Evolutionary conservation across 1,140 invertebrate genomes (phyloP).

Genomic region (Drosophila ambigua): DNA sequence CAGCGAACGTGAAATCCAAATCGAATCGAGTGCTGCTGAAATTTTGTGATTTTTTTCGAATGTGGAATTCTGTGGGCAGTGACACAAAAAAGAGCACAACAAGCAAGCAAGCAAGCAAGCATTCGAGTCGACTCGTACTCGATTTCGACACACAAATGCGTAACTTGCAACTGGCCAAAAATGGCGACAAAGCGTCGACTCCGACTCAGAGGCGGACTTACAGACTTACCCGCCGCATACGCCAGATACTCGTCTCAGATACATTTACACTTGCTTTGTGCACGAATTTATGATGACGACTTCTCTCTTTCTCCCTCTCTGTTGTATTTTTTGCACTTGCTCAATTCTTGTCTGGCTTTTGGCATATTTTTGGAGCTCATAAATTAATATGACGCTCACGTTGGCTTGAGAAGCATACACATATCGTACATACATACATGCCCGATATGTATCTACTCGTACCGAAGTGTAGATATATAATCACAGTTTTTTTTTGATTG

Average conservation of each 20-base stretch:
- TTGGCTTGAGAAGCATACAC: slow-evolving; percentile 59
- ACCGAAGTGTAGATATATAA: slow-evolving; percentile 43
- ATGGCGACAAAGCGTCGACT: slow-evolving; percentile 49
- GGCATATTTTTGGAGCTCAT: slow-evolving; percentile 54
- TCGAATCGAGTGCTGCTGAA: slow-evolving; percentile 20
- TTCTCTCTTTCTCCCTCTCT: slow-evolving; percentile 15
- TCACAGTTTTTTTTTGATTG: slow-evolving; percentile 62
- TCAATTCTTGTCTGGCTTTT: slow-evolving; percentile 53
- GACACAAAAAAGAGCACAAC: slow-evolving; percentile 38
- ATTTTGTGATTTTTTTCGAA: slow-evolving; percentile 27
- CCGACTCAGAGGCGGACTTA: slow-evolving; percentile 15
- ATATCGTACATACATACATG: not conserved
- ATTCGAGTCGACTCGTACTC: slow-evolving; percentile 10
- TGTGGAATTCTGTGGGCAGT: slow-evolving; percentile 50
- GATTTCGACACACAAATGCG: slow-evolving; percentile 60
- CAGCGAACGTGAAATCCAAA: slow-evolving; percentile 34
- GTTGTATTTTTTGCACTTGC: slow-evolving; percentile 53
- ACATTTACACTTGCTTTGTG: slow-evolving; percentile 29
- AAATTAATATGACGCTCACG: slow-evolving; percentile 75
- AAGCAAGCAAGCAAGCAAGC: slow-evolving; percentile 4
- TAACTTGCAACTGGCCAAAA: slow-evolving; percentile 75
- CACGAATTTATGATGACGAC: slow-evolving; percentile 66
- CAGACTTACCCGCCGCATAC: not conserved
- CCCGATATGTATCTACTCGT: slow-evolving; percentile 6
- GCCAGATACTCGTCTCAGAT: slow-evolving; percentile 39